A percentile compares a stretch with the other conserved stretches of the same genome.
Conservation (phyloP, 2,888 invertebrate species). For the Parnassius glacialis region DNA sequence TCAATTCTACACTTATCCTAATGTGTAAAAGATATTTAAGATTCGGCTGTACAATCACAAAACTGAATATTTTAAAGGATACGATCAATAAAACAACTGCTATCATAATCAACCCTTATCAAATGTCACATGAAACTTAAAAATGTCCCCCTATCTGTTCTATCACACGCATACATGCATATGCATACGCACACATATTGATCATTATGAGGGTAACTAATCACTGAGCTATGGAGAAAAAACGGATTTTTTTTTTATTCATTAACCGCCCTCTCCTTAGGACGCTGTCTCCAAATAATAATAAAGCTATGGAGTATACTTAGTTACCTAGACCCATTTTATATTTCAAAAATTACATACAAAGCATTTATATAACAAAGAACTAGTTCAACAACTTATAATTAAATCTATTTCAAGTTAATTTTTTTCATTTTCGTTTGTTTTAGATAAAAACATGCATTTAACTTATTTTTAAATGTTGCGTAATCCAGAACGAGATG, state of each 20-base stretch:
- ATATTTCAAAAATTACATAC: too few species aligned
- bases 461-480: too few species aligned
- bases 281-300: constrained; percentile 56
- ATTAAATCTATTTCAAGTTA: too few species aligned
- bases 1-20: too few species aligned
- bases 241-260: constrained; percentile 76
- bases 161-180: constrained; percentile 37
- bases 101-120: constrained; percentile 67
- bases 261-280: constrained; percentile 79
- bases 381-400: too few species aligned
- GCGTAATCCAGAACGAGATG: too few species aligned
- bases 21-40: too few species aligned
- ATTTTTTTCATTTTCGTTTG: too few species aligned
- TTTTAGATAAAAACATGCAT: too few species aligned
- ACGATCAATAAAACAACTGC: constrained; percentile 50
- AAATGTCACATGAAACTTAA: constrained; percentile 67
- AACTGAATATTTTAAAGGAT: background rate
- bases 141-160: constrained; percentile 41
- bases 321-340: background rate
- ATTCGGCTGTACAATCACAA: background rate
- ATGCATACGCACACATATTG: constrained; percentile 58
- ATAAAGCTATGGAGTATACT: constrained; percentile 27
- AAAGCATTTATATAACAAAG: too few species aligned
- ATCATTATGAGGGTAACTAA: constrained; percentile 80
- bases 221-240: constrained; percentile 78